phyloP scores from a whole-genome alignment of 1,140 invertebrate genomes.

The Trialeurodes vaporariorum region DNA sequence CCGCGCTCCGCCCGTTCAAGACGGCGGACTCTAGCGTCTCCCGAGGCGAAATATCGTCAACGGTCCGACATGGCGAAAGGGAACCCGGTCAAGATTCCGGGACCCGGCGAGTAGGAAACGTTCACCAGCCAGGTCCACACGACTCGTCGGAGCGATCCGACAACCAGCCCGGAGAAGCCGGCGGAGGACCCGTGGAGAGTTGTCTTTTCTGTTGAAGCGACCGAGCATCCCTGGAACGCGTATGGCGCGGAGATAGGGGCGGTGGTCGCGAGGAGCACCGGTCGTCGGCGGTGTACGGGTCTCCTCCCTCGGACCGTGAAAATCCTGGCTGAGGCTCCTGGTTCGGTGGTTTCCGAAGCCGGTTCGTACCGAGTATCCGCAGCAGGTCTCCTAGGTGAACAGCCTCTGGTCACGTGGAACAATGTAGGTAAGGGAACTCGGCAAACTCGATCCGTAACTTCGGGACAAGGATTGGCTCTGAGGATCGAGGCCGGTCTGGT shows the following conservation, averaged over 20 bases:
- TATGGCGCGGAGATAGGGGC: slow-evolving; percentile 55
- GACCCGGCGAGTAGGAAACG: slow-evolving; percentile 47
- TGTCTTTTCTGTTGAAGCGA: slow-evolving; percentile 67
- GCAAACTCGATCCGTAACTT: slow-evolving; percentile 73
- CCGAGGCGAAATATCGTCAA: no score
- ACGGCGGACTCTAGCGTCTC: no score
- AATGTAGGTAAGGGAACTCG: slow-evolving; percentile 82
- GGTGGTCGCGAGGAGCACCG: slow-evolving; percentile 56
- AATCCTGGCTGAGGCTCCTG: no score
- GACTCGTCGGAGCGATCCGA: slow-evolving; percentile 49
- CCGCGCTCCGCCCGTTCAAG: no score
- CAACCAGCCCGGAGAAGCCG: slow-evolving; percentile 56
- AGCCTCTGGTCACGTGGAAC: slow-evolving; percentile 77
- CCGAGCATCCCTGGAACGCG: slow-evolving; percentile 59
- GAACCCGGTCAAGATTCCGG: slow-evolving; percentile 60
- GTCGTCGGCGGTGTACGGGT: slow-evolving; percentile 54
- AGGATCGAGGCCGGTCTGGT: slow-evolving; percentile 43
- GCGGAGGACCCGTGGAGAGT: slow-evolving; percentile 63
- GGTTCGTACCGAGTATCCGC: slow-evolving; percentile 67
- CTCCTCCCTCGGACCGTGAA: slow-evolving; percentile 58
- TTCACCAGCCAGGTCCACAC: slow-evolving; percentile 33
- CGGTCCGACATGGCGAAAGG: no score
- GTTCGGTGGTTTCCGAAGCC: slow-evolving; percentile 53
- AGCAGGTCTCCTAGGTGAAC: slow-evolving; percentile 80
- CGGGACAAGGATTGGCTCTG: slow-evolving; percentile 54